A percentile compares a stretch with the other conserved stretches of the same genome.
These are phyloP conservation scores for Brachycybe producta DNA, from an alignment of 2,888 invertebrate genomes.

Conservation along the genomic window DNA sequence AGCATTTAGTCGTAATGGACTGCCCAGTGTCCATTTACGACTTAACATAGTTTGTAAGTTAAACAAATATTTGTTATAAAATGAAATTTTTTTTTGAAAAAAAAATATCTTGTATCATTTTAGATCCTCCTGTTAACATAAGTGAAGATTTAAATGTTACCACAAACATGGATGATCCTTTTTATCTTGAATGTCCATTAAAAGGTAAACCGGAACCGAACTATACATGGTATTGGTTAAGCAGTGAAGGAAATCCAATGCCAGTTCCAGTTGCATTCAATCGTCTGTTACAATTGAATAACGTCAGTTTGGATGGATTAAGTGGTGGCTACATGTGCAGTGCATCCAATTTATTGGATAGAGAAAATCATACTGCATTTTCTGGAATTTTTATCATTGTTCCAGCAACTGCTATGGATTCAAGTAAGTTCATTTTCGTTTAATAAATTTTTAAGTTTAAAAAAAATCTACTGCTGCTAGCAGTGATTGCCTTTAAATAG, in stretches of 20 bases:
- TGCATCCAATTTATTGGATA: slow-evolving; percentile 7
- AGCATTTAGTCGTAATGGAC: not conserved
- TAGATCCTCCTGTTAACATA: slow-evolving; percentile 13
- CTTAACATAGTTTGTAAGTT: slow-evolving; percentile 15
- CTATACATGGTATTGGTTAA: slow-evolving; percentile 5
- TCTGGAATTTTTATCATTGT: slow-evolving; percentile 8
- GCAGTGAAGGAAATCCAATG: not conserved
- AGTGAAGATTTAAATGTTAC: slow-evolving; percentile 9
- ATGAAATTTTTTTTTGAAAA: not conserved
- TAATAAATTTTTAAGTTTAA: too few relatives aligned
- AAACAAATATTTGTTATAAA: not conserved
- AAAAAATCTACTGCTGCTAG: too few relatives aligned
- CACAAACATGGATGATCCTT: slow-evolving; percentile 1
- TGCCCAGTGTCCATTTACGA: not conserved
- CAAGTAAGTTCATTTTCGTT: too few relatives aligned
- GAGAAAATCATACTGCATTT: slow-evolving; percentile 13
- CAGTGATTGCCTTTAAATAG: too few relatives aligned
- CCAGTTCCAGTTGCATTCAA: not conserved
- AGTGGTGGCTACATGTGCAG: slow-evolving; percentile 10
- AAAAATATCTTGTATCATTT: not conserved
- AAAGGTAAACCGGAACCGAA: slow-evolving; percentile 10
- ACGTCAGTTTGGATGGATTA: not conserved
- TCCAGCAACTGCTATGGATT: too few relatives aligned
- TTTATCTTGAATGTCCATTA: slow-evolving; percentile 12
- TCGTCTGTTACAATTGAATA: slow-evolving; percentile 1